phyloP scores from a whole-genome alignment of 2,113 vertebrate species.

The Choloepus hoffmanni region DNA sequence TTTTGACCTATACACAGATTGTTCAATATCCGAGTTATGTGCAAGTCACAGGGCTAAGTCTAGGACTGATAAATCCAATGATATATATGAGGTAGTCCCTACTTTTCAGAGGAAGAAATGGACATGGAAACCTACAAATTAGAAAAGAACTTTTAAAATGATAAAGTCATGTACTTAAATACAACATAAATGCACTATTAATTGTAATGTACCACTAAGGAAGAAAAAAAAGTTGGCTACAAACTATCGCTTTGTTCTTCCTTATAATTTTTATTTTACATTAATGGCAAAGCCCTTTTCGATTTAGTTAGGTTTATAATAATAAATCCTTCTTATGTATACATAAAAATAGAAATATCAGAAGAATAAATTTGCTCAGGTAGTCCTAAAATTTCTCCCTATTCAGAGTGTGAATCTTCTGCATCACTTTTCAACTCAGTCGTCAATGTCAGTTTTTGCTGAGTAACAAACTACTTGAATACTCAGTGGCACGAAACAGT shows the following conservation, averaged over 20 bases:
- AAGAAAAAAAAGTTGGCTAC: neutral
- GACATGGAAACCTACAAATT: neutral
- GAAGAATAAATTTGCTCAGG: neutral
- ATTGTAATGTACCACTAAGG: neutral
- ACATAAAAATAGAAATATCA: neutral
- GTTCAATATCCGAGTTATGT: neutral
- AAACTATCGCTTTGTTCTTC: neutral
- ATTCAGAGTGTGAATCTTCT: neutral
- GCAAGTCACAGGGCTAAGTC: neutral
- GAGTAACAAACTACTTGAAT: neutral
- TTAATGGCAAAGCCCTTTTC: neutral
- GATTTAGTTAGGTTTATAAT: neutral
- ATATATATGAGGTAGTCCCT: neutral
- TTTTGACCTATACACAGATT: neutral
- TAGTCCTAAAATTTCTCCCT: neutral
- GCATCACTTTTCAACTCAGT: neutral
- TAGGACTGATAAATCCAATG: neutral
- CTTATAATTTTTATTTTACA: neutral
- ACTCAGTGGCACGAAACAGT: neutral
- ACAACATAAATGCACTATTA: neutral
- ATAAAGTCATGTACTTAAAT: neutral
- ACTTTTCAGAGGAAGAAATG: neutral
- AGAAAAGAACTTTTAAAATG: neutral
- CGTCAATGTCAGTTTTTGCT: neutral
- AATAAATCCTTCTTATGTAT: neutral